These are phyloP conservation scores for Marcusenius ussheri DNA, from an alignment of 2,113 vertebrate species.

Conservation along the genomic window DNA sequence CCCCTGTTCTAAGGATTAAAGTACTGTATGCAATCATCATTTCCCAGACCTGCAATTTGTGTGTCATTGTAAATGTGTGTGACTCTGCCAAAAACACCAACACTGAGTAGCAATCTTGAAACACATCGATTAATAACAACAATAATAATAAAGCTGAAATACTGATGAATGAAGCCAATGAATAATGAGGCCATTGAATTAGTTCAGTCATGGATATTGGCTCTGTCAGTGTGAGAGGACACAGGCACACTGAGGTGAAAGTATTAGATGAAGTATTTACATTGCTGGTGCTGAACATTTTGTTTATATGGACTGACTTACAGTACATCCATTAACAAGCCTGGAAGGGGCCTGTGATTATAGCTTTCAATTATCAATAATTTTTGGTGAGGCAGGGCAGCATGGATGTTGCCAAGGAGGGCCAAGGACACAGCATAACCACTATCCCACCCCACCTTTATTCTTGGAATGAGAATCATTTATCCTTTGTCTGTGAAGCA, in stretches of 20 bases:
- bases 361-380: neutral
- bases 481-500: conserved; percentile 33
- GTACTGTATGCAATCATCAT: neutral
- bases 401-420: neutral
- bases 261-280: neutral
- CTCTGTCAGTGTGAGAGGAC: neutral
- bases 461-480: conserved; percentile 40
- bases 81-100: neutral
- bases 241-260: neutral
- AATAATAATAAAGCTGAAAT: neutral
- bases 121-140: neutral
- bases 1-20: neutral
- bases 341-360: neutral
- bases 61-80: neutral
- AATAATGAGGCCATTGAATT: neutral
- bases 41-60: neutral
- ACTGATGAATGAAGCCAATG: neutral
- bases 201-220: neutral
- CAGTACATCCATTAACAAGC: neutral
- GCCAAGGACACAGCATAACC: neutral
- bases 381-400: neutral
- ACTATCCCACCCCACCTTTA: conserved; percentile 1
- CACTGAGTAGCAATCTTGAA: neutral
- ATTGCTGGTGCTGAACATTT: neutral
- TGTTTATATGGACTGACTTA: neutral